Percentiles rank a stretch among this genome's conserved stretches.
Evolutionary conservation across 2,113 vertebrate genomes (phyloP).

Genomic region (Notothenia rossii): DNA sequence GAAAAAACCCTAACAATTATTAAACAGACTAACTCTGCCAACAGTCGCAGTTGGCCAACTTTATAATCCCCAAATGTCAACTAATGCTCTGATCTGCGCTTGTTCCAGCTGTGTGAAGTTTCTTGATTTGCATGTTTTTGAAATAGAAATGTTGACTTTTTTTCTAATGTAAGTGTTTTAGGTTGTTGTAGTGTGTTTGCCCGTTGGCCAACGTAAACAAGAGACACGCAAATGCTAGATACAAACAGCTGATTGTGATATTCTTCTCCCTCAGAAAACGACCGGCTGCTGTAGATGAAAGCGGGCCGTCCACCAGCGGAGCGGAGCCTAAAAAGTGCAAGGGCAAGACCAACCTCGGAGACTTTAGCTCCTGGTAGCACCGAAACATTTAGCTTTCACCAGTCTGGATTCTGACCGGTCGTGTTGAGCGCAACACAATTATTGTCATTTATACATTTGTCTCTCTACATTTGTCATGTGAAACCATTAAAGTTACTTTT

Average conservation of each 20-base stretch:
- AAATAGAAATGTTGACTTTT: too few relatives aligned
- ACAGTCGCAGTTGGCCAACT: too few relatives aligned
- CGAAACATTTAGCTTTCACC: not conserved
- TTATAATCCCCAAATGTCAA: too few relatives aligned
- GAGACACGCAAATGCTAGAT: not conserved
- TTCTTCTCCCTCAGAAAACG: conserved; percentile 87
- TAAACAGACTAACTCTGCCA: too few relatives aligned
- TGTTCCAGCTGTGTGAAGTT: too few relatives aligned
- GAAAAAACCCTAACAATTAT: too few relatives aligned
- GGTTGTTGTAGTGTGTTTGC: too few relatives aligned
- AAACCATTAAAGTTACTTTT: conserved; percentile 53
- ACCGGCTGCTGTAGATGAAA: conserved; percentile 73
- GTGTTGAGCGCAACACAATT: not conserved
- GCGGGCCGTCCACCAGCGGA: conserved; percentile 88
- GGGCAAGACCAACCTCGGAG: conserved; percentile 86
- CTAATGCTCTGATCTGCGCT: too few relatives aligned
- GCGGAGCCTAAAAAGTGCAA: conserved; percentile 87
- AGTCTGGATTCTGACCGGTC: not conserved
- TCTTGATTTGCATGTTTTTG: too few relatives aligned
- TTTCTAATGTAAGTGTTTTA: too few relatives aligned
- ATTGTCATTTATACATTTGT: not conserved
- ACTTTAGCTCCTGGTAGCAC: conserved; percentile 97
- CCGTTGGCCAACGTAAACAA: too few relatives aligned
- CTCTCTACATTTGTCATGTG: not conserved
- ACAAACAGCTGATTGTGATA: not conserved